Conservation (phyloP, 2,888 invertebrate genomes). For the Ligdia adustata region DNA sequence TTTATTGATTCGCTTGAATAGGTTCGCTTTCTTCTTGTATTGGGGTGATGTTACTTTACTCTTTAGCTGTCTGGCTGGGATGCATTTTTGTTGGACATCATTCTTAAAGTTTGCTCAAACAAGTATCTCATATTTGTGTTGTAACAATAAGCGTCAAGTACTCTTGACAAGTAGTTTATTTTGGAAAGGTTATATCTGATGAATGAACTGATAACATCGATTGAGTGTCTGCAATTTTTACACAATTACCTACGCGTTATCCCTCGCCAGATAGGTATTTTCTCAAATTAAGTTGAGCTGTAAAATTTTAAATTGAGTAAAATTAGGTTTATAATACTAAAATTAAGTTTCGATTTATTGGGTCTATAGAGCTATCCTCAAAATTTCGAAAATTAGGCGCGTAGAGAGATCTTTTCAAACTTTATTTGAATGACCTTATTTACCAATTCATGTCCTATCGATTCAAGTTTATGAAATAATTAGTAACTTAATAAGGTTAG, state of each 20-base stretch:
- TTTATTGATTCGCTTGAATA: constrained; percentile 80
- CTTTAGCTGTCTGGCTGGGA: constrained; percentile 75
- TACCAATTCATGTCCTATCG: constrained; percentile 81
- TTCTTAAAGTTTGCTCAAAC: constrained; percentile 72
- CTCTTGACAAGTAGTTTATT: too few relatives aligned
- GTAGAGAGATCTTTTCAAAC: constrained; percentile 61
- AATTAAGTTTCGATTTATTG: constrained; percentile 71
- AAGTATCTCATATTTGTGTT: constrained; percentile 65
- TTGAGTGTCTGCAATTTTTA: constrained; percentile 32
- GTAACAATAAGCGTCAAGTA: constrained; percentile 62
- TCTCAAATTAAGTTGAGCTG: constrained; percentile 55
- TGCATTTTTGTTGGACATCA: constrained; percentile 60
- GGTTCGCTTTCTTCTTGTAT: constrained; percentile 63
- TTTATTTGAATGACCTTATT: constrained; percentile 75
- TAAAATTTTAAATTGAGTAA: constrained; percentile 56
- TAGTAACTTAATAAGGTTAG: constrained; percentile 84
- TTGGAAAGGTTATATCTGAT: too few relatives aligned
- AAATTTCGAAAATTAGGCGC: constrained; percentile 64
- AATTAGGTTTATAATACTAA: constrained; percentile 38
- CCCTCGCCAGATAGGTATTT: constrained; percentile 76
- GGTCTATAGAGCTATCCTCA: constrained; percentile 64
- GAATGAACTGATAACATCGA: too few relatives aligned
- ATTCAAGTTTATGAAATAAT: constrained; percentile 81
- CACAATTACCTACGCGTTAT: constrained; percentile 39
- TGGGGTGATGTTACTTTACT: constrained; percentile 54